A percentile compares a stretch with the other conserved stretches of the same genome.
Evolutionary conservation across 2,113 vertebrate genomes (phyloP).

Genomic region (Prionailurus viverrinus): DNA sequence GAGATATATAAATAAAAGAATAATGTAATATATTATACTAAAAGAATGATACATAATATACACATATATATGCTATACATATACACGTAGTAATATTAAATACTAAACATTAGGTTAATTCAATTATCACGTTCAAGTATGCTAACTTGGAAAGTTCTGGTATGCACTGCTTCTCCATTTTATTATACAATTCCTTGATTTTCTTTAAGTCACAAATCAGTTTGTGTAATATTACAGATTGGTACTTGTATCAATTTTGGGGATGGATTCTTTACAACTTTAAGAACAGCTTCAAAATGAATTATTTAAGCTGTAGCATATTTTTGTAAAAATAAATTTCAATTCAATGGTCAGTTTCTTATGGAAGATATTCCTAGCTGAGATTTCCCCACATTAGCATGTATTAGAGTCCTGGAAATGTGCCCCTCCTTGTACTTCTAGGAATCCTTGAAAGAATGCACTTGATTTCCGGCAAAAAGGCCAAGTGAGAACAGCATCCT

Average conservation of each 20-base stretch:
- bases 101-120: not conserved
- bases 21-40: not conserved
- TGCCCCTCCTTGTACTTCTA: not conserved
- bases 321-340: not conserved
- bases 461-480: not conserved
- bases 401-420: not conserved
- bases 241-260: not conserved
- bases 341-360: not conserved
- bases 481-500: not conserved
- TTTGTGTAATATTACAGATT: not conserved
- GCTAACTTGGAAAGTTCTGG: not conserved
- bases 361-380: not conserved
- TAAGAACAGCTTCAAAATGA: not conserved
- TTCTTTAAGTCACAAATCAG: not conserved
- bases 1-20: not conserved
- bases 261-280: not conserved
- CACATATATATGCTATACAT: not conserved
- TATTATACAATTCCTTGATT: not conserved
- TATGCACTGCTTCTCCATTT: not conserved
- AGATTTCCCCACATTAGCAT: not conserved
- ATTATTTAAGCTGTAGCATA: not conserved
- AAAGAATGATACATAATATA: not conserved
- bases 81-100: not conserved
- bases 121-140: not conserved
- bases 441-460: not conserved